A percentile compares a stretch with the other conserved stretches of the same genome.
These are phyloP conservation scores for Hoplias malabaricus DNA, from an alignment of 2,113 vertebrate species.

Conservation along the genomic window DNA sequence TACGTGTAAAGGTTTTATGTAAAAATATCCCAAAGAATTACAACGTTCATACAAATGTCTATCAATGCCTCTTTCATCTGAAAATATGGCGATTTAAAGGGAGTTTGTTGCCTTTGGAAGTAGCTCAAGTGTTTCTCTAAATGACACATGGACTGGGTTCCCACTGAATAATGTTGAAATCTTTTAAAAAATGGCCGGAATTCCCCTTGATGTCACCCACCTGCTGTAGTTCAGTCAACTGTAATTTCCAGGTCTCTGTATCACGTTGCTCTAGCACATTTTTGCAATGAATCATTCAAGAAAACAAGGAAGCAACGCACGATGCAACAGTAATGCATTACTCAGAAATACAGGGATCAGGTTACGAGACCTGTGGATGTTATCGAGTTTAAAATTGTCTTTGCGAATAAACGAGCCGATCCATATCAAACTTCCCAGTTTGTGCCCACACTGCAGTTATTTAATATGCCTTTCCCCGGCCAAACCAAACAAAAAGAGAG, in stretches of 20 bases:
- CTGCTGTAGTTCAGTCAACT: not conserved
- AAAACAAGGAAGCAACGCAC: not conserved
- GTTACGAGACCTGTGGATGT: slow-evolving; percentile 5
- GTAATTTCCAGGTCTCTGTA: not conserved
- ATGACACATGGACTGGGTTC: too few relatives aligned
- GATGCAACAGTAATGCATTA: slow-evolving; percentile 1
- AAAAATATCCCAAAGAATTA: too few relatives aligned
- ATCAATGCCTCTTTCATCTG: too few relatives aligned
- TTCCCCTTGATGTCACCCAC: too few relatives aligned
- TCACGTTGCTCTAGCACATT: too few relatives aligned
- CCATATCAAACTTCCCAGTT: slow-evolving; percentile 39
- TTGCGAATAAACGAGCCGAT: slow-evolving; percentile 9
- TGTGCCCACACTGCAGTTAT: slow-evolving; percentile 43
- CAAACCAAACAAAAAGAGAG: slow-evolving; percentile 47
- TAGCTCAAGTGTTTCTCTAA: too few relatives aligned
- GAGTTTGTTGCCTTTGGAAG: too few relatives aligned
- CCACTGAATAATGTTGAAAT: too few relatives aligned
- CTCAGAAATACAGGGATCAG: not conserved
- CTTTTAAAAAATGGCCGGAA: too few relatives aligned
- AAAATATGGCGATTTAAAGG: too few relatives aligned
- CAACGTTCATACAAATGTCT: too few relatives aligned
- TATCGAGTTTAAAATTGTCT: not conserved
- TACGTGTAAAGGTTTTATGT: too few relatives aligned
- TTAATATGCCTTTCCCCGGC: slow-evolving; percentile 43
- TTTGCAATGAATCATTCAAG: not conserved